Evolutionary conservation across 2,113 vertebrate genomes (phyloP).

Genomic region (Struthidea cinerea): DNA sequence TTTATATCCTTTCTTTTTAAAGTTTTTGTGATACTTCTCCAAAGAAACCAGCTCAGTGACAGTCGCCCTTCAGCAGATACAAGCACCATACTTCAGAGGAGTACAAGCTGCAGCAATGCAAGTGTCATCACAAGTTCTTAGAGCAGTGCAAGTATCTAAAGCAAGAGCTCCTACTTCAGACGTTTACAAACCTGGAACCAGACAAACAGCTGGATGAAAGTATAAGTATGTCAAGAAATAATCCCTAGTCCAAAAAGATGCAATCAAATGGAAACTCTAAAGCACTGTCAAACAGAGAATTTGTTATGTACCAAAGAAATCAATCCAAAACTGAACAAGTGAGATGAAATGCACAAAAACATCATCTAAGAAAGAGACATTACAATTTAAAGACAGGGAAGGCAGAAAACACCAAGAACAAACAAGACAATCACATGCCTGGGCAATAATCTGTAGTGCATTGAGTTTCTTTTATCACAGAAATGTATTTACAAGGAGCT

Average conservation of each 20-base stretch:
- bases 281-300: background rate
- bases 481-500: background rate
- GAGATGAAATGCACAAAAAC: background rate
- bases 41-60: background rate
- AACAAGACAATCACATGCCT: background rate
- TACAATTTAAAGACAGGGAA: background rate
- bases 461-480: background rate
- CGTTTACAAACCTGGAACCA: constrained; percentile 1
- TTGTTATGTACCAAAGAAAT: background rate
- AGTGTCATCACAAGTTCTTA: background rate
- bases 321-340: background rate
- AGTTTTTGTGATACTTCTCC: background rate
- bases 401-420: background rate
- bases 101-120: background rate
- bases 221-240: background rate
- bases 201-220: background rate
- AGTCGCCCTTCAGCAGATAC: background rate
- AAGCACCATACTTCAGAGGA: background rate
- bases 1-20: background rate
- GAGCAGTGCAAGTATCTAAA: background rate
- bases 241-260: background rate
- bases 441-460: background rate
- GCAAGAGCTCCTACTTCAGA: background rate
- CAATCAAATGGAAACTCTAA: background rate
- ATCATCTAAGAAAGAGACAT: background rate